Evolutionary conservation across 1,140 invertebrate species (phyloP).

Genomic region (Eumaeus atala): DNA sequence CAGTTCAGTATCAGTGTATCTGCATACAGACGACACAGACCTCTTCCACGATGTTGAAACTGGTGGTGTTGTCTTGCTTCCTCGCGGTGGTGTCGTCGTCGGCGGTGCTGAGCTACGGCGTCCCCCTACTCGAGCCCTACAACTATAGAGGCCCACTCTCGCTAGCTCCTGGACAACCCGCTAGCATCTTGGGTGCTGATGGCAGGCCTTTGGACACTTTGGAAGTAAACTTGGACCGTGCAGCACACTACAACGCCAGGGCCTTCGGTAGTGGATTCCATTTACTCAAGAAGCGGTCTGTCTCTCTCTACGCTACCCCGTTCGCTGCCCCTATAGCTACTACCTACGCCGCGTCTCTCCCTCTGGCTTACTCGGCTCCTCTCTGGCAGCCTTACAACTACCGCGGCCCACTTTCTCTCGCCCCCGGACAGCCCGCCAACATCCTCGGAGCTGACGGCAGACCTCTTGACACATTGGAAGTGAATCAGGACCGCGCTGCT

Average conservation of each 20-base stretch:
- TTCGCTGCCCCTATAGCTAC: slow-evolving; percentile 18
- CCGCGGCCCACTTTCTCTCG: slow-evolving; percentile 51
- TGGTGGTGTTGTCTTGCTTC: slow-evolving; percentile 75
- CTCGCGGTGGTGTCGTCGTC: slow-evolving; percentile 47
- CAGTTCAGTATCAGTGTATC: slow-evolving; percentile 43
- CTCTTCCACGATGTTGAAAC: slow-evolving; percentile 66
- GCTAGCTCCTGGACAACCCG: slow-evolving; percentile 49
- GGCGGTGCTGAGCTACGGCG: neutral
- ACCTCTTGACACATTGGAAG: slow-evolving; percentile 59
- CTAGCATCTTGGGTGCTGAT: slow-evolving; percentile 42
- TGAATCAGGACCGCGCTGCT: slow-evolving; percentile 64
- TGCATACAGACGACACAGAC: slow-evolving; percentile 54
- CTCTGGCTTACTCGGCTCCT: slow-evolving; percentile 31
- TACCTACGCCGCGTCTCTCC: slow-evolving; percentile 22
- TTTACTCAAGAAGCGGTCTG: slow-evolving; percentile 17
- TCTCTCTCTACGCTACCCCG: slow-evolving; percentile 29
- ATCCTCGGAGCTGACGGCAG: slow-evolving; percentile 46
- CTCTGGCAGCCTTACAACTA: slow-evolving; percentile 42
- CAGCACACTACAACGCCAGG: slow-evolving; percentile 57
- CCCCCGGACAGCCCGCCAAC: slow-evolving; percentile 56
- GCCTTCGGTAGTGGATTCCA: slow-evolving; percentile 35
- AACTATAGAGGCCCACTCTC: slow-evolving; percentile 50
- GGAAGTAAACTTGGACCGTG: slow-evolving; percentile 61
- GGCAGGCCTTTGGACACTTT: slow-evolving; percentile 53
- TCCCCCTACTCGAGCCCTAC: slow-evolving; percentile 18